Evolutionary conservation across 2,797 vertebrate genomes (phyloP), one percentile per base, ranked within the genome.

Genomic region (Diplodus sargus): DNA sequence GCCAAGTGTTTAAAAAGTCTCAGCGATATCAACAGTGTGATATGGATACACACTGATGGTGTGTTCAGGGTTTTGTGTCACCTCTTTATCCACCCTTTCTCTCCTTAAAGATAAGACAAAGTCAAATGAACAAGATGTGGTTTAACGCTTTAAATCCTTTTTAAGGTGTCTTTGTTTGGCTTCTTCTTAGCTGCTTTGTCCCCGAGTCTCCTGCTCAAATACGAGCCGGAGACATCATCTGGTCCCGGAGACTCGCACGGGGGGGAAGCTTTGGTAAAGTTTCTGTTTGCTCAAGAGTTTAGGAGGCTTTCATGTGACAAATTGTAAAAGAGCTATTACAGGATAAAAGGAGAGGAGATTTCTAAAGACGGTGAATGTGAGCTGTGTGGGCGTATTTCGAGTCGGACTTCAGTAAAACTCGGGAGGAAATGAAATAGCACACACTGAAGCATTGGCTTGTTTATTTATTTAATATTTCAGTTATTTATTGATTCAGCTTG

Each of bases 251-350:
- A 87, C 86, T 81, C 34, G 57, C 81, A 68, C 85, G 2, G 77
- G 68, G 68, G 77, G 67, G 89, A 80, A 82, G 92, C 90, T 88
- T 87, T 88, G 68, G 75, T 87, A 81, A 92, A 93, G 92, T 94
- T 94, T 83, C 86, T 95, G 91, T 95, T 95, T 95, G 94, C 93
- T 76, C 82, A 93, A 88, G 94, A 95, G 91, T 95, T 95, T 95
- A 94, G 87, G 74, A 80, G 89, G 92, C 90, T 94, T 93, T 92
- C 84, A 77, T 89, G 88, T 87, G 92, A 91, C 91, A 90, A 90
- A 85, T 83, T 86, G 82, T 84, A 80, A 89, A 91, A 84, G 80
- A 87, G 83, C 87, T 79, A 77, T 75, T 60, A 83, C 47, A 65
- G 79, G 75, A 67, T 75, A 75, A 81, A 82, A 85, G 68, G 85